Evolutionary conservation across 2,113 vertebrate species (phyloP), one percentile per base, ranked within the genome.

Genomic region (Chaetodon auriga): DNA sequence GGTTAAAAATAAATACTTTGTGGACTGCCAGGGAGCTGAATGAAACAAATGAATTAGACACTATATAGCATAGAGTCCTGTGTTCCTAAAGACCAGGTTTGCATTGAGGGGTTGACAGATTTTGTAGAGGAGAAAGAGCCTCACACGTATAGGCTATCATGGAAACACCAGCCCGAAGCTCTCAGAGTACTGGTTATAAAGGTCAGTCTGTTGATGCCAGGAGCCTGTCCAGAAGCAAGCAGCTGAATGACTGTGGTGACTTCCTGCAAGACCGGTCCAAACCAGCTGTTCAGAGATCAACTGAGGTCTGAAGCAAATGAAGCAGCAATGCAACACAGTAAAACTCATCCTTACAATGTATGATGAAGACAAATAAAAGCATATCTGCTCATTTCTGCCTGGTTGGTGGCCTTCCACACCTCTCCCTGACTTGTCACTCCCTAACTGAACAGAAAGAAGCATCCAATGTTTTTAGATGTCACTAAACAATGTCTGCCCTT

Each of bases 171-270:
- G 3, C 15, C 21, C 15, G 30, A 14, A 9, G 8, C 9, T 68
- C 25, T 25, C 18, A 11, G 8, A 2, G 45, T 13, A 7, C 18
- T 35, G 43, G 7, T 35, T 19, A 23, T 65, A 66, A 81, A 81
- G 68, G 68, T 77, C 73, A 81, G 30, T 43, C 5, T 64, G 43
- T 18, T 55, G 25, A 69, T 36, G 43, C 51, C 49, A 62, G 75
- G 15, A 58, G 45, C 54, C 57, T 60, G 41, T 64, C 65, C 25
- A 38, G 61, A 68, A 46, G 41, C 25, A 18, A 41, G 64, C 57
- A 46, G 72, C 48, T 55, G 45, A 71, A n/a, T 60, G 58, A 55
- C 18, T 48, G 25, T 51, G 11, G 43, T 77, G 73, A 85, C 73
- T 60, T 68, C 55, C 55, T 68, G 45, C 30, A 73, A 62, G 69